Base-by-base conservation (phyloP, 2,888 invertebrate genomes). In the Temnothorax unifasciatus region DNA sequence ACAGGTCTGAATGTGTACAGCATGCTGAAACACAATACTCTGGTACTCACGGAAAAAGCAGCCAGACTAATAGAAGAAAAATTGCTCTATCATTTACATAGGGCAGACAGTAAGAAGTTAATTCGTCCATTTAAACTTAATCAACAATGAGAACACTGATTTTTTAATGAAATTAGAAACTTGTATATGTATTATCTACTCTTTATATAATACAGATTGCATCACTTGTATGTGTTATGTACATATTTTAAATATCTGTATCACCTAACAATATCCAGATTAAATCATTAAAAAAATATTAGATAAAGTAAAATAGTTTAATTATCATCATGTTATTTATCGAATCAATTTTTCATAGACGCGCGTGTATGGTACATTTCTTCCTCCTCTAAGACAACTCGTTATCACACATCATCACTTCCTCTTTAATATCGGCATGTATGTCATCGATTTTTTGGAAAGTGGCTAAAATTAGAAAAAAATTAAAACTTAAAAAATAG, bases 11-110 rank as follows among this genome's bases (percentile, higher is more conserved):
- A 99, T 96, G 99, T 99, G 0, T 98, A 97, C 95, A 99, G 99
- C 52, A 99, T 99, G 98, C 94, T 99, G 86, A 99, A 99, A 95
- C 98, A 99, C 95, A 97, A 98, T 87, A 99, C 99, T 0, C 95
- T 99, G 13, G 97, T 99, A 6, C 94, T 99, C 3, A 99, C 99
- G 0, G 95, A 97, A 88, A 96, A 96, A 64, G 99, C 99, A 0
- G 97, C 98, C 0, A 97, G 98, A 92, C 96, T 96, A 92, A 96
- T 99, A 87, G 98, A 99, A 95, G 96, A 97, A 73, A 97, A 96
- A 93, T 93, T 98, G 86, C 93, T 98, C 18, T 96, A 95, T 83
- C 96, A 97, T 88, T 95, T 98, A 15, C 96, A 98, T 93, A 96
- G 97, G 73, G 95, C 96, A 74, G 96, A 97, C 90, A 94, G 92